These are phyloP conservation scores for Pelvicachromis taeniatus DNA, from an alignment of 2,113 vertebrate species.

Conservation along the genomic window DNA sequence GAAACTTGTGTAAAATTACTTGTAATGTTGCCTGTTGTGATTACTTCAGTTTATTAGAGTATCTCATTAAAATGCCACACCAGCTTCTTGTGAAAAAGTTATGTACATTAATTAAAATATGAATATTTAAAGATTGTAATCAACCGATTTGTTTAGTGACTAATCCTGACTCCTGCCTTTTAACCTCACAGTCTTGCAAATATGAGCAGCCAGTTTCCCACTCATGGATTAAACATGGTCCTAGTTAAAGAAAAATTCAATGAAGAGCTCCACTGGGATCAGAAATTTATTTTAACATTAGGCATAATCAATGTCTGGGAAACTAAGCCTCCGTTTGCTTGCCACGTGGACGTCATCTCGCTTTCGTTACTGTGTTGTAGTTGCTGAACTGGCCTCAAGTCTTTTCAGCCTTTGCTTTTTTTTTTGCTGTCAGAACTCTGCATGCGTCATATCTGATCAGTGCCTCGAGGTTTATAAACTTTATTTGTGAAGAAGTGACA, in stretches of 20 bases:
- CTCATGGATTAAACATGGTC: neutral
- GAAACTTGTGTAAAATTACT: conserved; percentile 51
- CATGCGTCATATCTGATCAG: conserved; percentile 35
- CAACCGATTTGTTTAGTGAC: conserved; percentile 3
- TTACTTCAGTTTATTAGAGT: conserved; percentile 25
- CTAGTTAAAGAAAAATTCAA: neutral
- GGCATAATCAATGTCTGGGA: neutral
- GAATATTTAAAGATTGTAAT: conserved; percentile 19
- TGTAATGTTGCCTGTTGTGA: conserved; percentile 54
- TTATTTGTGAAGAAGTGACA: conserved; percentile 1
- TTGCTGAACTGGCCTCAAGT: neutral
- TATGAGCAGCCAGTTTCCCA: neutral
- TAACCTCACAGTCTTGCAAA: conserved; percentile 1
- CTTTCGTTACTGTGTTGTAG: neutral
- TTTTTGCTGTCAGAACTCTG: conserved; percentile 3
- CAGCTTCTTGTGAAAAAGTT: conserved; percentile 30
- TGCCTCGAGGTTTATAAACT: conserved; percentile 1
- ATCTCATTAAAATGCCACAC: conserved; percentile 29
- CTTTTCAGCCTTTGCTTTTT: neutral
- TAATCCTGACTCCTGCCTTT: neutral
- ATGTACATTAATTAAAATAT: conserved; percentile 6
- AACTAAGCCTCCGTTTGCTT: neutral
- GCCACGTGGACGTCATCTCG: neutral
- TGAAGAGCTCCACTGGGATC: neutral
- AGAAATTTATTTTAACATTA: neutral